Evolutionary conservation across 64 coral and sea anemone genomes (phyloP).

Genomic region (Montipora cactus): DNA sequence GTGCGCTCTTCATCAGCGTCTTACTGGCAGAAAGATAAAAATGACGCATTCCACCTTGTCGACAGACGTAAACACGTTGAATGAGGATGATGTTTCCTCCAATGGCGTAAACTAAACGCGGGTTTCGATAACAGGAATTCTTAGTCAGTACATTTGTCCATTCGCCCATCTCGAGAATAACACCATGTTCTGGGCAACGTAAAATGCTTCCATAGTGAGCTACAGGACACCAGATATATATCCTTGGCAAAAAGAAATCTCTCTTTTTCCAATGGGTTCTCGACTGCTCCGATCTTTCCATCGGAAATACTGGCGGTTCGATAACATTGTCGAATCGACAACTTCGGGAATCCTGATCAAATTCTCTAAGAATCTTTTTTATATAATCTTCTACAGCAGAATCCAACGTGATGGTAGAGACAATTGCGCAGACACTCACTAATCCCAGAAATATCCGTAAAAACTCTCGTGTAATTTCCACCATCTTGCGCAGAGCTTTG

Average conservation of each 20-base stretch:
- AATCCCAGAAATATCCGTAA: not conserved
- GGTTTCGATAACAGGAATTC: constrained; percentile 1
- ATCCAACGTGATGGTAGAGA: not conserved
- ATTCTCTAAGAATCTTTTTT: not conserved
- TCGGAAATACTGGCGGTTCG: not conserved
- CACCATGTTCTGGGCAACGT: constrained; percentile 8
- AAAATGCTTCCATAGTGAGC: not conserved
- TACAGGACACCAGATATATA: constrained; percentile 10
- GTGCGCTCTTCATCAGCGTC: not conserved
- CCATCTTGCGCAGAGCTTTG: too few species aligned
- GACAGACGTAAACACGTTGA: not conserved
- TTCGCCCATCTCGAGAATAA: not conserved
- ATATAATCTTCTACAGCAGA: not conserved
- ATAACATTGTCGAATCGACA: not conserved
- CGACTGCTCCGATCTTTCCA: not conserved
- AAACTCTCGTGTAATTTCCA: too few species aligned
- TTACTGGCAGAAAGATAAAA: not conserved
- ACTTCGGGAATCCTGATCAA: not conserved
- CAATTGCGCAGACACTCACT: not conserved
- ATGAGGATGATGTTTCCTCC: constrained; percentile 2
- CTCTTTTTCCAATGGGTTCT: not conserved
- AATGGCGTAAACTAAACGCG: not conserved
- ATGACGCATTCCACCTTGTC: constrained; percentile 1
- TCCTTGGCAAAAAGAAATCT: constrained; percentile 10
- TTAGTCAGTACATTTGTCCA: not conserved